Evolutionary conservation across 1,140 invertebrate species (phyloP).

Genomic region (Varroa destructor): DNA sequence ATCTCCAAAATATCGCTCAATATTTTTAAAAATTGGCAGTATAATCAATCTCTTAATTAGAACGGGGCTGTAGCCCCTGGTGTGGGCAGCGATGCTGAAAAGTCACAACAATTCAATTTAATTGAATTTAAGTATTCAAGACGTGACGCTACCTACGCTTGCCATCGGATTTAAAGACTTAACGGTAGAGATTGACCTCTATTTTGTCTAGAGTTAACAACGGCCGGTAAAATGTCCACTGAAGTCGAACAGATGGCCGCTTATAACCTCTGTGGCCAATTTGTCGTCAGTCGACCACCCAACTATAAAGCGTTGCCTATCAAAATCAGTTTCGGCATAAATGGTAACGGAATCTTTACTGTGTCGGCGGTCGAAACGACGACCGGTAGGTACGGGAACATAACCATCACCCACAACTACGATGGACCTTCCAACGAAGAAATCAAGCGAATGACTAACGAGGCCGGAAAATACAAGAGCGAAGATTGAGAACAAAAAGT

Average conservation of each 20-base stretch:
- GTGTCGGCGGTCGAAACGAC: no score
- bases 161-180: slow-evolving; percentile 41
- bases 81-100: slow-evolving; percentile 37
- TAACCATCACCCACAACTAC: slow-evolving; percentile 38
- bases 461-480: no score
- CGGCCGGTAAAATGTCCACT: no score
- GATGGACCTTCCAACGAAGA: slow-evolving; percentile 49
- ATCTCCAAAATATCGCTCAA: slow-evolving; percentile 29
- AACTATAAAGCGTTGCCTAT: no score
- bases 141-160: slow-evolving; percentile 49
- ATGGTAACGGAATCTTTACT: no score
- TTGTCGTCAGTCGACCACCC: slow-evolving; percentile 30
- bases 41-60: slow-evolving; percentile 56
- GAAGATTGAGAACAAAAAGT: no score
- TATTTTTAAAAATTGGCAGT: slow-evolving; percentile 46
- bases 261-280: no score
- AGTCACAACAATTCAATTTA: slow-evolving; percentile 30
- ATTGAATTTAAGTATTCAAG: slow-evolving; percentile 45
- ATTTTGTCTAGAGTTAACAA: no score
- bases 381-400: no score
- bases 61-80: slow-evolving; percentile 54
- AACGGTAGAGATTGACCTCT: no score
- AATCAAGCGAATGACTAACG: slow-evolving; percentile 48
- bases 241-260: no score
- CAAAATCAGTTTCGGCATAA: no score